These are phyloP conservation scores for Phoeniculus purpureus DNA, from an alignment of 2,797 vertebrate genomes.

Conservation along the genomic window DNA sequence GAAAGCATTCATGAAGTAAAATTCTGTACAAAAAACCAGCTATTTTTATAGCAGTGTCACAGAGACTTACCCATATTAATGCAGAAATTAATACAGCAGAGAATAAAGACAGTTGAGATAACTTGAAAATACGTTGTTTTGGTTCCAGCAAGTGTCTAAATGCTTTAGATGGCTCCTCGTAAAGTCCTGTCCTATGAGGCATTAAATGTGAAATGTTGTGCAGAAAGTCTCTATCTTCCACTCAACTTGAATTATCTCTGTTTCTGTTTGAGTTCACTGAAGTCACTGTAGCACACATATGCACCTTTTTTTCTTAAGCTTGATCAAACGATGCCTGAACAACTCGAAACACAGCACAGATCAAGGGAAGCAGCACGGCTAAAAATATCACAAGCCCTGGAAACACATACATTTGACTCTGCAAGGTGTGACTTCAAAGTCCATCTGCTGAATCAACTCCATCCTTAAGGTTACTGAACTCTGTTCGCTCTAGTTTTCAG, in stretches of 20 bases:
- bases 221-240: not conserved
- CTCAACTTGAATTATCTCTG: not conserved
- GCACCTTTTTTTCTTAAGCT: not conserved
- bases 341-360: conserved; percentile 6
- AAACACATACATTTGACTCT: not conserved
- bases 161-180: accelerated
- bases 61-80: not conserved
- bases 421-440: conserved; percentile 42
- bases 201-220: not conserved
- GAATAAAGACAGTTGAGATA: not conserved
- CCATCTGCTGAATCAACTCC: not conserved
- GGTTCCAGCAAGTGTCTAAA: not conserved
- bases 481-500: not conserved
- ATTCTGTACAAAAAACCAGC: not conserved
- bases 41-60: not conserved
- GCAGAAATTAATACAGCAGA: not conserved
- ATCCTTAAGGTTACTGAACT: not conserved
- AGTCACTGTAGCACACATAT: not conserved
- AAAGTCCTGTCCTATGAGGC: not conserved
- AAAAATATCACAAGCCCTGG: conserved; percentile 19
- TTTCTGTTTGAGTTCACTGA: conserved; percentile 2
- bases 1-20: not conserved
- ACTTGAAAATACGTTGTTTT: not conserved
- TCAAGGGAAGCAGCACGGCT: not conserved
- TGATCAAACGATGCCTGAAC: not conserved